Evolutionary conservation across 92 coral and sea anemone genomes (phyloP).

Genomic region (Isaurus tuberculatus): DNA sequence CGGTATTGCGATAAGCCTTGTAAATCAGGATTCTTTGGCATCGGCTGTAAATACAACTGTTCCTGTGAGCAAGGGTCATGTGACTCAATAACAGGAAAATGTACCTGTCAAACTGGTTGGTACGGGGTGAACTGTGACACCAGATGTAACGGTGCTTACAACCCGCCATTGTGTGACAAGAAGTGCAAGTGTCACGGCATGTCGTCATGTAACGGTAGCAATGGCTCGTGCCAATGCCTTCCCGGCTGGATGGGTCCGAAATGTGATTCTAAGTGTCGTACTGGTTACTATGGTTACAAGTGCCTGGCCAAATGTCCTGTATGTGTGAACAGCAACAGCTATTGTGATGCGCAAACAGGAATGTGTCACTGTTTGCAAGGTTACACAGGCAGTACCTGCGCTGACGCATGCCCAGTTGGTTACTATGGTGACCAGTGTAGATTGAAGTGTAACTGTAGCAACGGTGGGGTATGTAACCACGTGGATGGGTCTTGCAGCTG

Average conservation of each 20-base stretch:
- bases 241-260: conserved; percentile 75
- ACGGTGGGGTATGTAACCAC: conserved; percentile 68
- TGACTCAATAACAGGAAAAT: conserved; percentile 14
- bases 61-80: conserved; percentile 13
- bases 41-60: conserved; percentile 44
- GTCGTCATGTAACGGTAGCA: conserved; percentile 58
- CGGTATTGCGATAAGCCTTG: conserved; percentile 74
- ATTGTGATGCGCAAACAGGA: conserved; percentile 64
- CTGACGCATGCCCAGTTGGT: conserved; percentile 75
- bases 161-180: conserved; percentile 50
- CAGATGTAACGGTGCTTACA: conserved; percentile 64
- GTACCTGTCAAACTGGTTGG: conserved; percentile 8
- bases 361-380: conserved; percentile 72
- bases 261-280: conserved; percentile 63
- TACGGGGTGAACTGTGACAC: conserved; percentile 30
- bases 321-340: conserved; percentile 68
- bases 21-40: conserved; percentile 54
- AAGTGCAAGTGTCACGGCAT: conserved; percentile 68
- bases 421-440: conserved; percentile 71
- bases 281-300: conserved; percentile 58
- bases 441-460: conserved; percentile 59
- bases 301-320: conserved; percentile 66
- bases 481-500: conserved; percentile 76
- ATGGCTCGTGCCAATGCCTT: conserved; percentile 72
- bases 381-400: conserved; percentile 73